Base-by-base conservation (phyloP, 2,888 invertebrate species). In the Eretmocerus hayati region DNA sequence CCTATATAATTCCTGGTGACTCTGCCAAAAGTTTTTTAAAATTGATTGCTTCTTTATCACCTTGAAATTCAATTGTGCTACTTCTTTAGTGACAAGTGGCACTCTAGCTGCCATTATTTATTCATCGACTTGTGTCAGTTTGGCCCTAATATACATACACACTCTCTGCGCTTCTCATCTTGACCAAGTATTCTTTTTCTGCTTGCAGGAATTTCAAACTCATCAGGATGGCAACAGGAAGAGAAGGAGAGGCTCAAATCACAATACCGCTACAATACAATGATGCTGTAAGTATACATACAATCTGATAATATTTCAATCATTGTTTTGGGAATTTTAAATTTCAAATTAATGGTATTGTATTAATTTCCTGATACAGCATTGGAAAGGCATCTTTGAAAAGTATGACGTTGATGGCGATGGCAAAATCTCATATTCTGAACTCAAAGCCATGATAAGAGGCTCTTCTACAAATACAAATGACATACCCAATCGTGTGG, bases 341-440 rank as follows among this genome's bases (percentile, higher is more conserved):
- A 26, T 26, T 11, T 6, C 26, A 26, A 6, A 26, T 26, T 11
- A 11, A 26, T 26, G 11, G 6, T n/a, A n/a, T n/a, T n/a, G n/a
- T n/a, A 30, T 30, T 37, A 20, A 5, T 39, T 39, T 23, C 15
- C 57, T 75, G 47, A 59, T 58, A 9, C 42, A 71, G 71, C 71
- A 71, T 48, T 71, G 71, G 71, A 68, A 67, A 43, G 56, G 60
- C 15, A 69, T 71, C 50, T 71, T 71, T 45, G 65, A 69, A 46
- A 71, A 69, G 81, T 86, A 85, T 60, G 88, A 88, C 64, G 74
- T 69, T 39, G 83, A 88, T 64, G 75, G 77, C 50, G 85, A 87
- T 72, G 87, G 86, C 1, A 75, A 71, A 54, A 81, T 88, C 60
- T 81, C 81, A 3, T 76, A 82, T 62, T 72, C 75, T 19, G 87